Conservation (phyloP, 2,888 invertebrate species). For the Napeogenes sylphis region DNA sequence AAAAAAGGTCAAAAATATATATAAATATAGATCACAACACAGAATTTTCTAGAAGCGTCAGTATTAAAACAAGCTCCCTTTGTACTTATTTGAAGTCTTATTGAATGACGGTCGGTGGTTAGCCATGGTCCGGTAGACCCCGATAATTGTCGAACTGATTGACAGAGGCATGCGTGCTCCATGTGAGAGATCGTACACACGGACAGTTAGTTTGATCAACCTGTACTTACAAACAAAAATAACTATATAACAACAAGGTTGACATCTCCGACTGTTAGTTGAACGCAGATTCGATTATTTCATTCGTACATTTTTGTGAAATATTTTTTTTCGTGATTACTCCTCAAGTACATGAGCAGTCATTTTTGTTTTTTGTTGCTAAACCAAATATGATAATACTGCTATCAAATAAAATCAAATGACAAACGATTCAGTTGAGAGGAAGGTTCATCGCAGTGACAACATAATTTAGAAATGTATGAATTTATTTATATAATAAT, state of each 20-base stretch:
- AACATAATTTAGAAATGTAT: too few species aligned
- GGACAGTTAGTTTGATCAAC: not conserved
- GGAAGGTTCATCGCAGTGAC: too few species aligned
- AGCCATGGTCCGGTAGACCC: constrained; percentile 53
- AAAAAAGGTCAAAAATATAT: not conserved
- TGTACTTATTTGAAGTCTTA: constrained; percentile 26
- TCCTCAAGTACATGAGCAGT: too few species aligned
- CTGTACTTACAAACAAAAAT: not conserved
- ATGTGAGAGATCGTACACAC: constrained; percentile 31
- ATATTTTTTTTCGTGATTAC: too few species aligned
- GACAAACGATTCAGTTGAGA: too few species aligned
- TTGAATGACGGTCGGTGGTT: constrained; percentile 57
- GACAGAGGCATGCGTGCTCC: constrained; percentile 49
- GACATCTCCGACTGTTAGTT: too few species aligned
- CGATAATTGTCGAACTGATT: constrained; percentile 67
- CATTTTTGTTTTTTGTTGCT: too few species aligned
- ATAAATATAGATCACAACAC: not conserved
- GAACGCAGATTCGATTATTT: too few species aligned
- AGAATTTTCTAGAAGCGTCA: not conserved
- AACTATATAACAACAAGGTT: not conserved
- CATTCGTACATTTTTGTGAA: too few species aligned
- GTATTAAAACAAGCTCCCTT: not conserved
- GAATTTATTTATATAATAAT: too few species aligned
- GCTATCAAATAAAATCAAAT: too few species aligned
- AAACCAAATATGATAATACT: too few species aligned